Evolutionary conservation across 2,797 vertebrate species (phyloP), one percentile per base, ranked within the genome.

Genomic region (Threskiornis aethiopicus): DNA sequence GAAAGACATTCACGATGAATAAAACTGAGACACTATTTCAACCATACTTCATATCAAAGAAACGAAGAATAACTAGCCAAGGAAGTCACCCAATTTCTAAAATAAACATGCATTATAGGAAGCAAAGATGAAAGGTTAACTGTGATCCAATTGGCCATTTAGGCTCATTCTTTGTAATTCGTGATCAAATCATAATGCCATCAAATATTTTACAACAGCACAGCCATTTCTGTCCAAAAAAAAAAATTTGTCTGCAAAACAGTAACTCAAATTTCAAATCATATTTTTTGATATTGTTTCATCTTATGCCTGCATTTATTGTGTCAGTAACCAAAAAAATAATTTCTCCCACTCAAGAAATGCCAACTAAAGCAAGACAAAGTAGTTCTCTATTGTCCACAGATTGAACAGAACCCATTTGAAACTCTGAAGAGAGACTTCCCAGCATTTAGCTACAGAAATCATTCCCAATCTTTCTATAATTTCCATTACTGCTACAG

Each of bases 21-120:
- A 55, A 66, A 62, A 39, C 14, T 5, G 17, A 64, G 72, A 44
- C 19, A 4, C 42, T 13, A 4, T 19, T 84, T 51, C 52, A 54
- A 18, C 28, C 61, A 25, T 1, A 11, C 15, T 5, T 7, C 7
- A 0, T 2, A 46, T 35, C 22, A 24, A 39, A 54, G 39, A 69
- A n/a, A 35, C 6, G 10, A 67, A 42, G 28, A 37, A 14, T 9
- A 65, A 22, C 33, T 4, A 42, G 3, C 8, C 33, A 77, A 26
- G 29, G 31, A 78, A 79, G 20, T 5, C 66, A 69, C 17, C 46
- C 28, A 1, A 21, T 49, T 44, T 41, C 61, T 69, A 33, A 47
- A 37, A 29, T 4, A 39, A 71, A 54, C 5, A 47, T 44, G n/a
- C 29, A 15, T n/a, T n/a, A n/a, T 0, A 26, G 54, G 42, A 92